phyloP scores from a whole-genome alignment of 2,888 invertebrate genomes.

The Scrobipalpa costella region DNA sequence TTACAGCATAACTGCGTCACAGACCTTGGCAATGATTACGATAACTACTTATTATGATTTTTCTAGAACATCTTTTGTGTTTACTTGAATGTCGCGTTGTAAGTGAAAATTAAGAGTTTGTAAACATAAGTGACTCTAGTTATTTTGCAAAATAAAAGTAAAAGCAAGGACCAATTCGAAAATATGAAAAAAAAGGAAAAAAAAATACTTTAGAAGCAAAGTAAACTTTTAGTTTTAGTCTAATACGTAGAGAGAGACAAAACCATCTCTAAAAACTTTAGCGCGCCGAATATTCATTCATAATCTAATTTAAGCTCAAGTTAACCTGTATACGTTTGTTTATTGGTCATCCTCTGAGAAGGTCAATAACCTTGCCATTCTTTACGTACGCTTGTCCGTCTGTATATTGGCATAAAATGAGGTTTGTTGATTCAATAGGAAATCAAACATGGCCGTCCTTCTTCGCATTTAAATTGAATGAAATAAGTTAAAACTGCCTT shows the following conservation, averaged over 20 bases:
- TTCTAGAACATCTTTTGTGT: too few species aligned
- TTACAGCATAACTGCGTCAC: too few species aligned
- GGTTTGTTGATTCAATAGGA: background rate
- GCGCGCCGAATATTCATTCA: background rate
- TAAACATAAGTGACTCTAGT: too few species aligned
- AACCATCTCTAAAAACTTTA: background rate
- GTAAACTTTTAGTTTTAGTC: too few species aligned
- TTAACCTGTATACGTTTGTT: background rate
- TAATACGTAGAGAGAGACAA: background rate
- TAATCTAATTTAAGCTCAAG: background rate
- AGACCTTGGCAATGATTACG: too few species aligned
- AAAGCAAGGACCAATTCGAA: too few species aligned
- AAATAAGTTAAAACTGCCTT: background rate
- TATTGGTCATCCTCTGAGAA: background rate
- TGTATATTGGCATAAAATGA: background rate
- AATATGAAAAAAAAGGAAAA: too few species aligned
- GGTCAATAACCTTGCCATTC: constrained; percentile 12
- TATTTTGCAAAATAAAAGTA: too few species aligned
- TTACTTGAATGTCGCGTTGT: too few species aligned
- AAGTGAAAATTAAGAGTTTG: too few species aligned
- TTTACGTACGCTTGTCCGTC: background rate
- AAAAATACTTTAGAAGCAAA: too few species aligned
- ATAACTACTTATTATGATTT: too few species aligned
- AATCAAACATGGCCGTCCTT: background rate
- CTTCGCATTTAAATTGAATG: background rate